A percentile compares a stretch with the other conserved stretches of the same genome.
phyloP scores from a whole-genome alignment of 2,888 invertebrate species.

The Dilophus febrilis region DNA sequence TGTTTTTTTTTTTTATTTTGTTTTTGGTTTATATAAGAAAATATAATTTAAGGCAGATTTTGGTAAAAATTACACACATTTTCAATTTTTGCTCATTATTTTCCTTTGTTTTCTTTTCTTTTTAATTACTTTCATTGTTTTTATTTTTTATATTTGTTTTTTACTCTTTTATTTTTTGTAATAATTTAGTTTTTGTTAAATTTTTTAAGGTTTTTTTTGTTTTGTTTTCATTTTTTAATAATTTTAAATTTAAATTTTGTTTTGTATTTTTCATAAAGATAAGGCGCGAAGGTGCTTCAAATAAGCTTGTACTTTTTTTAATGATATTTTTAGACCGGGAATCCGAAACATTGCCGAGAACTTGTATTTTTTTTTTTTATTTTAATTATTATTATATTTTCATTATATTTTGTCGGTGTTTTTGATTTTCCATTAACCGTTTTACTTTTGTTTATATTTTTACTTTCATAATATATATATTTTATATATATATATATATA shows the following conservation, averaged over 20 bases:
- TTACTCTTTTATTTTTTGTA: constrained; percentile 24
- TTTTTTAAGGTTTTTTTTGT: constrained; percentile 3
- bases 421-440: no score
- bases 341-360: constrained; percentile 35
- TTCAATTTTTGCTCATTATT: constrained; percentile 14
- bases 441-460: constrained; percentile 16
- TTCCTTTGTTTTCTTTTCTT: constrained; percentile 19
- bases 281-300: constrained; percentile 59
- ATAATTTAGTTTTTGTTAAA: constrained; percentile 15
- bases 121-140: constrained; percentile 12
- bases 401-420: constrained; percentile 6
- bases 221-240: constrained; percentile 9
- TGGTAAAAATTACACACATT: constrained; percentile 40
- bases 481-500: constrained; percentile 22
- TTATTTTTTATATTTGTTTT: constrained; percentile 31
- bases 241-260: no score
- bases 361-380: constrained; percentile 14
- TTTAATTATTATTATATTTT: constrained; percentile 12
- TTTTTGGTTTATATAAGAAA: constrained; percentile 33
- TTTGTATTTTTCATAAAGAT: constrained; percentile 39
- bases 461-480: constrained; percentile 9
- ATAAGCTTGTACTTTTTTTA: constrained; percentile 52
- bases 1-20: constrained; percentile 13
- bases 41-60: constrained; percentile 53
- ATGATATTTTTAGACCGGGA: constrained; percentile 42